Conservation (phyloP, 2,888 invertebrate species). For the Agrenia bidenticulata region DNA sequence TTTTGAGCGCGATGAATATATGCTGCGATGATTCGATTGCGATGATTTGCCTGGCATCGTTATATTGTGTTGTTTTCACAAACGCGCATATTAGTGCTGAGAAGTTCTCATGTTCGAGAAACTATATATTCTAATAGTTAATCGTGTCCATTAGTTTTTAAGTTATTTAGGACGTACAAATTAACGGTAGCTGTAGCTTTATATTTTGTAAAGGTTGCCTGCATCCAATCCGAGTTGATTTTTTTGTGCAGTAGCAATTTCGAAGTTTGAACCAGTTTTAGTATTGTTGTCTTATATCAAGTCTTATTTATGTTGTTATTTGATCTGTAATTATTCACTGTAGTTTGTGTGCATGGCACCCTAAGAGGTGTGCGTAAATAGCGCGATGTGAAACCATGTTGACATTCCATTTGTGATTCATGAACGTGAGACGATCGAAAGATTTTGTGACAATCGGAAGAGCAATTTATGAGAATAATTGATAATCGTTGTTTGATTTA, state of each 20-base stretch:
- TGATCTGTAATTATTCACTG: constrained; percentile 19
- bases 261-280: neutral
- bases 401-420: constrained; percentile 18
- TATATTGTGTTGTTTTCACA: constrained; percentile 5
- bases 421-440: constrained; percentile 6
- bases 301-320: constrained; percentile 20
- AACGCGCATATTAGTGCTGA: neutral
- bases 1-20: too few relatives aligned
- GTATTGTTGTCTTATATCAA: constrained; percentile 6
- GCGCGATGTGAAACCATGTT: constrained; percentile 3
- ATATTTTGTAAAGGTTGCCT: constrained; percentile 15
- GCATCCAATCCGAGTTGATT: neutral
- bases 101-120: neutral
- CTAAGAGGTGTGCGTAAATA: neutral
- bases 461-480: constrained; percentile 6
- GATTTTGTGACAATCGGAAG: constrained; percentile 14
- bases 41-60: too few relatives aligned
- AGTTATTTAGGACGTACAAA: constrained; percentile 20
- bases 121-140: neutral
- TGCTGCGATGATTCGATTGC: too few relatives aligned
- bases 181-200: constrained; percentile 21
- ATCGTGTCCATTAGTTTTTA: constrained; percentile 5
- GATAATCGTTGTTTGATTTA: constrained; percentile 21
- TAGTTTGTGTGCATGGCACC: constrained; percentile 1
- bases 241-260: neutral